Evolutionary conservation across 92 coral and sea anemone genomes (phyloP).

Genomic region (Phenganax subtilis): DNA sequence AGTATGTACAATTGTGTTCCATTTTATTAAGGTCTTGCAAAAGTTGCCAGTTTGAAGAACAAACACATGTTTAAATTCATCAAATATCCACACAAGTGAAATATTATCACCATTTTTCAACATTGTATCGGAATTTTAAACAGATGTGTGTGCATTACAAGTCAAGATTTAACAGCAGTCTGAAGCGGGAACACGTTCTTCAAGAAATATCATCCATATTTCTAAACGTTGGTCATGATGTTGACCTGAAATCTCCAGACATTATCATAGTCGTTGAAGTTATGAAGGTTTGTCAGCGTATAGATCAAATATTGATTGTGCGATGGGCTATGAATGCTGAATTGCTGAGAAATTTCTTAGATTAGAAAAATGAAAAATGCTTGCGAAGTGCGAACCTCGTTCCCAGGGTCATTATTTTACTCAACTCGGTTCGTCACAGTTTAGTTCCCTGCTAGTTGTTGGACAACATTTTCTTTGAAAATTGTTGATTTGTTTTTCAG

Average conservation of each 20-base stretch:
- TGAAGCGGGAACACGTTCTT: conserved; percentile 62
- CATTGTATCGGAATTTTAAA: conserved; percentile 5
- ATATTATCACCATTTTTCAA: background rate
- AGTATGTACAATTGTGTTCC: background rate
- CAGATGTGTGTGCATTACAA: conserved; percentile 81
- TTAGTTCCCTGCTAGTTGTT: background rate
- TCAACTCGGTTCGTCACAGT: background rate
- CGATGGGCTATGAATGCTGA: background rate
- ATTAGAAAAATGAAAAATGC: too few relatives aligned
- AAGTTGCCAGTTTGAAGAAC: background rate
- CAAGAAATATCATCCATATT: conserved; percentile 66
- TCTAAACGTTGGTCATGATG: conserved; percentile 64
- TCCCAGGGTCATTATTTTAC: background rate
- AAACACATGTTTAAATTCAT: background rate
- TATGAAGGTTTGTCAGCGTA: conserved; percentile 54
- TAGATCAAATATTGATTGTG: background rate
- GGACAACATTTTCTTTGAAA: background rate
- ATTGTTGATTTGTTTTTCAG: conserved; percentile 42
- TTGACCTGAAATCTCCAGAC: conserved; percentile 75
- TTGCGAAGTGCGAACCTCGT: too few relatives aligned
- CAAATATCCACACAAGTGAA: too few relatives aligned
- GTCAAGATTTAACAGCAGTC: conserved; percentile 68
- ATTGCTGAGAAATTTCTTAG: too few relatives aligned
- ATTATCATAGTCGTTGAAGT: conserved; percentile 83
- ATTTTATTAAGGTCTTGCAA: background rate